Base-by-base conservation (phyloP, 2,113 vertebrate species). In the Chloropsis hardwickii region DNA sequence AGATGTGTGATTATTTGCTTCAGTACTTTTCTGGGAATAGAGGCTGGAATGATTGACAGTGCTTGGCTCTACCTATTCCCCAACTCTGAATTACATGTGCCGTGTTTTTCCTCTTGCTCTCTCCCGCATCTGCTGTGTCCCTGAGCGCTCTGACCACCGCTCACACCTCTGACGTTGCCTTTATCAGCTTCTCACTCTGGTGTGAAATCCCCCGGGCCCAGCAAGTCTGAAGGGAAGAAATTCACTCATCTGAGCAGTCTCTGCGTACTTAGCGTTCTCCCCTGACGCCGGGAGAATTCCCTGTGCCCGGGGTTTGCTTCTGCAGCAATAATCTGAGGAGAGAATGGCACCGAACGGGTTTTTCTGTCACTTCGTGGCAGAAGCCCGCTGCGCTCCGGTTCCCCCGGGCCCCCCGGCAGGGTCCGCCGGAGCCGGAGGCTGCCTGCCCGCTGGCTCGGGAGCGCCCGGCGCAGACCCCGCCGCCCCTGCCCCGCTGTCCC, bases 1-100 rank as follows among this genome's bases (percentile, higher is more conserved):
- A 93, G 67, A 88, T 10, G 22, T 42, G 42, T 27, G 33, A 81
- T 92, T 88, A 86, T 88, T 77, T 95, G 88, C 76, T 88, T 86
- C 76, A 78, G 11, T 86, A 81, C 56, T 71, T 88, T 70, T 25
- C 67, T 42, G 42, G 29, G 71, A 96, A 80, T 29, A 69, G 71
- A 88, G 27, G 45, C 50, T 64, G 42, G 31, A 73, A 86, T 83
- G 92, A 93, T 2, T 82, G 92, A 39, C 66, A 70, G 66, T 50
- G 57, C 78, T 64, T 64, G 65, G 60, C 40, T 72, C 20, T 90
- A 51, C 67, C 47, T 78, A 0, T 40, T 66, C 16, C 16, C 31
- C 25, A 4, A 23, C 47, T 88, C 18, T 56, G 22, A 93, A 73
- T 65, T 72, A 0, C 0, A 16, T 3, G 58, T 39, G 42, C 50